phyloP scores from a whole-genome alignment of 2,113 vertebrate genomes.

The Argyrosomus japonicus region DNA sequence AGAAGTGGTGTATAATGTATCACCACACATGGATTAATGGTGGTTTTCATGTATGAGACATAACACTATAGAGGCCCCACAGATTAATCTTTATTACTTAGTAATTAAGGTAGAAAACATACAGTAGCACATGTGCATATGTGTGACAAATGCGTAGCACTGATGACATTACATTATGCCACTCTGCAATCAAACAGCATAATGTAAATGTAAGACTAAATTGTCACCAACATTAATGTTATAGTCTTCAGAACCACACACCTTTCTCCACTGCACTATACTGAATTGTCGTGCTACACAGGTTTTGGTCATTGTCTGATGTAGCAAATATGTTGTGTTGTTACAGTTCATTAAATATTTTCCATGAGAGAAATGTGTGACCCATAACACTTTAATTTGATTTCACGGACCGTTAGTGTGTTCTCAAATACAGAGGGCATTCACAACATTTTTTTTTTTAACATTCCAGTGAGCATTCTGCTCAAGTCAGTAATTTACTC shows the following conservation, averaged over 20 bases:
- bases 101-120: neutral
- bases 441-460: neutral
- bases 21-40: neutral
- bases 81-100: neutral
- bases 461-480: neutral
- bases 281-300: neutral
- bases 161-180: neutral
- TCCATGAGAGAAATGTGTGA: neutral
- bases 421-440: neutral
- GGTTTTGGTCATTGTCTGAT: neutral
- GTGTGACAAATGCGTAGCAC: neutral
- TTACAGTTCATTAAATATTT: conserved; percentile 13
- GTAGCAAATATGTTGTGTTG: neutral
- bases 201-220: neutral
- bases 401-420: neutral
- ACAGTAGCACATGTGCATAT: neutral
- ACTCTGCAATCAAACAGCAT: neutral
- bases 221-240: neutral
- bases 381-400: conserved; percentile 10
- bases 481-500: neutral
- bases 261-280: neutral
- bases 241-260: neutral
- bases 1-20: neutral
- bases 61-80: neutral
- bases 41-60: neutral